A percentile compares a stretch with the other conserved stretches of the same genome.
Evolutionary conservation across 1,140 invertebrate genomes (phyloP).

Genomic region (Drosophila malerkotliana): DNA sequence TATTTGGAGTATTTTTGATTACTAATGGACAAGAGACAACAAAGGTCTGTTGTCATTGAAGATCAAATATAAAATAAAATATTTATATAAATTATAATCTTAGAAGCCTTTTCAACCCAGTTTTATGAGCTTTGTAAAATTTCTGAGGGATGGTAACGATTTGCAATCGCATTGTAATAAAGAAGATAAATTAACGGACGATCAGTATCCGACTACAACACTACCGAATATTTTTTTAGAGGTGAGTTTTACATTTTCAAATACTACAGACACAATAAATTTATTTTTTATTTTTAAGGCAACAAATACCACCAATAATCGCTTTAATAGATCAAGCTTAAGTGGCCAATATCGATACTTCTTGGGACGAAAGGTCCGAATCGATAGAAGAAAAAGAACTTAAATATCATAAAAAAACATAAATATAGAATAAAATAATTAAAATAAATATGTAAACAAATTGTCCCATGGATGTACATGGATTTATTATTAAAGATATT

Average conservation of each 20-base stretch:
- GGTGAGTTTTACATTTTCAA: background rate
- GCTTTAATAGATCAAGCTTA: background rate
- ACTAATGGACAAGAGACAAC: background rate
- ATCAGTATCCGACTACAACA: background rate
- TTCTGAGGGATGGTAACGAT: background rate
- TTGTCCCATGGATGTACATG: background rate
- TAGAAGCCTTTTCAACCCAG: background rate
- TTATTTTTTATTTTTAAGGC: background rate
- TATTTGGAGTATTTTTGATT: constrained; percentile 11
- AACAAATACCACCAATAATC: background rate
- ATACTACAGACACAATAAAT: too few species aligned
- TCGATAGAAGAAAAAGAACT: background rate
- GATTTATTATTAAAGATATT: background rate
- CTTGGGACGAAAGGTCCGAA: background rate
- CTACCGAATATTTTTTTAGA: background rate
- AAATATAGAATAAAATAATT: background rate
- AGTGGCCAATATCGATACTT: background rate
- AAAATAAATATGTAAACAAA: background rate
- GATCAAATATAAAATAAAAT: background rate
- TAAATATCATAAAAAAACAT: background rate
- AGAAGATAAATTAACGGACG: background rate
- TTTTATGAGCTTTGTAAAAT: background rate
- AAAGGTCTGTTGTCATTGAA: constrained; percentile 9
- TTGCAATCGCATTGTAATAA: too few species aligned
- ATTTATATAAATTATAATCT: background rate